Evolutionary conservation across 2,797 vertebrate genomes (phyloP).

Genomic region (Vespertilio murinus): DNA sequence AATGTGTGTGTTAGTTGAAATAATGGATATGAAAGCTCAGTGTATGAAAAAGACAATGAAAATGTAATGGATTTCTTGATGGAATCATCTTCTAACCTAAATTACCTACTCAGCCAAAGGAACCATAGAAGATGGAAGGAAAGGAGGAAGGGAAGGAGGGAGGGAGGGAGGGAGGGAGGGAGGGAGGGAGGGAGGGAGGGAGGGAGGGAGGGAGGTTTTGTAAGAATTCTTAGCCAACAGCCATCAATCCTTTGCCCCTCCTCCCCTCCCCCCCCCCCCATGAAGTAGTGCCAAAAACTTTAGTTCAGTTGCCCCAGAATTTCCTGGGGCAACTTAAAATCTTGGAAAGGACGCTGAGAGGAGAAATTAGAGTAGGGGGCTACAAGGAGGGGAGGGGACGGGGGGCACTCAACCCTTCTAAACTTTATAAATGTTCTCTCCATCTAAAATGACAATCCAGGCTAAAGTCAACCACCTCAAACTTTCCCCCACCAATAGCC

Average conservation of each 20-base stretch:
- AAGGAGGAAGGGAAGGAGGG: background rate
- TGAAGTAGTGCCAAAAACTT: background rate
- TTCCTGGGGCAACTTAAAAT: slow-evolving; percentile 5
- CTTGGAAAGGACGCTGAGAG: background rate
- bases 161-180: background rate
- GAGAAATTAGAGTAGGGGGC: background rate
- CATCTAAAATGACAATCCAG: background rate
- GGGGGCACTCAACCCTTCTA: background rate
- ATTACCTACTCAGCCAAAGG: background rate
- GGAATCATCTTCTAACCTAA: background rate
- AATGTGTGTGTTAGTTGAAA: background rate
- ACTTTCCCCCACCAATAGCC: background rate
- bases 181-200: background rate
- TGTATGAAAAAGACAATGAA: background rate
- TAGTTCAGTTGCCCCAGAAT: background rate
- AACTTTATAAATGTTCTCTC: background rate
- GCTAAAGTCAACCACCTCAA: slow-evolving; percentile 37
- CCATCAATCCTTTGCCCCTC: background rate
- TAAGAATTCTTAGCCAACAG: background rate
- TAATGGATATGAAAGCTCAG: background rate
- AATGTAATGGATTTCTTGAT: background rate
- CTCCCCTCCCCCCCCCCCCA: background rate
- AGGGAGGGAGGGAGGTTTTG: background rate
- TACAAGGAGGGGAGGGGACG: background rate
- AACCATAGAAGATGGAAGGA: background rate